A percentile compares a stretch with the other conserved stretches of the same genome.
These are phyloP conservation scores for Enhydra lutris DNA, from an alignment of 2,113 vertebrate genomes.

Conservation along the genomic window DNA sequence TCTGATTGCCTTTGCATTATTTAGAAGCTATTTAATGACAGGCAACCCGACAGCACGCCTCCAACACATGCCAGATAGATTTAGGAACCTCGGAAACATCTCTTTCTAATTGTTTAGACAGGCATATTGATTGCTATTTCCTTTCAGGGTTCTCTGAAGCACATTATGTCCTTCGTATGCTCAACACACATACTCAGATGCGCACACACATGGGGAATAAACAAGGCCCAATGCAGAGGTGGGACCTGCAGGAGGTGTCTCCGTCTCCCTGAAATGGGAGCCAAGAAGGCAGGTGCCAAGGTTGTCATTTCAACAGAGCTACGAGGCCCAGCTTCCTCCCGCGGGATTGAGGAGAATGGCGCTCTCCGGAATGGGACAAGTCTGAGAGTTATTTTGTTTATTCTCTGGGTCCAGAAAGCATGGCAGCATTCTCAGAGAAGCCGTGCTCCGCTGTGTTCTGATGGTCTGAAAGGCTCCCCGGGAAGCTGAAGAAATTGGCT, in stretches of 20 bases:
- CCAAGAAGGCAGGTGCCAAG: neutral
- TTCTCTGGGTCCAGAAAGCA: neutral
- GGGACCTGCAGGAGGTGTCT: neutral
- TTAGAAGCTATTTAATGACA: constrained; percentile 77
- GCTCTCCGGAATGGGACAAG: neutral
- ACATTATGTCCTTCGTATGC: neutral
- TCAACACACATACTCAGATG: neutral
- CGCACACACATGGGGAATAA: neutral
- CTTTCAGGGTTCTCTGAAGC: constrained; percentile 11
- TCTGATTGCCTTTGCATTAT: constrained; percentile 80
- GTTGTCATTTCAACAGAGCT: neutral
- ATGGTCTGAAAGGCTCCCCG: neutral
- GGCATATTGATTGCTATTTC: constrained; percentile 55
- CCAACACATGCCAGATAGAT: constrained; percentile 66
- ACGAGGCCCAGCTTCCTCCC: neutral
- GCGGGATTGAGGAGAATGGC: neutral
- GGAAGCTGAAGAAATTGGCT: neutral
- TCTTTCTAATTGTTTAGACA: constrained; percentile 75
- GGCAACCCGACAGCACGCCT: constrained; percentile 52
- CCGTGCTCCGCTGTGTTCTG: neutral
- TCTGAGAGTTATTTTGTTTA: neutral
- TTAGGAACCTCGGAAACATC: constrained; percentile 63
- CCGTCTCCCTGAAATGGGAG: neutral
- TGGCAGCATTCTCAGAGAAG: too few relatives aligned
- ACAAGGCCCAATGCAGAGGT: neutral